Evolutionary conservation across 2,888 invertebrate genomes (phyloP).

Genomic region (Tetrapedia diversipes): DNA sequence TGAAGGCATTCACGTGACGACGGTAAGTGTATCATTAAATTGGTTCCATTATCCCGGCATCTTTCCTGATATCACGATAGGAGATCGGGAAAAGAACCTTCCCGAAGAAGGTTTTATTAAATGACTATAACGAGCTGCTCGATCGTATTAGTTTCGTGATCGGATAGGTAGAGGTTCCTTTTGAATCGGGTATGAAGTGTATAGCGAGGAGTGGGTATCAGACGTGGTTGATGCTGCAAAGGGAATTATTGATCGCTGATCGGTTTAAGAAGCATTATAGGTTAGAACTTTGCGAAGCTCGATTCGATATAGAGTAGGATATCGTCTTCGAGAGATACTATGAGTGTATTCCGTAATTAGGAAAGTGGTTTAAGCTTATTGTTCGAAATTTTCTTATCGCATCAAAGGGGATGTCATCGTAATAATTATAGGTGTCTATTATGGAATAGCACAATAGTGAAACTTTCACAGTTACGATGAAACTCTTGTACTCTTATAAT

Average conservation of each 20-base stretch:
- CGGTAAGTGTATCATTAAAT: too few species aligned
- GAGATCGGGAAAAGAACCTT: too few species aligned
- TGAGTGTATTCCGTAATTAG: neutral
- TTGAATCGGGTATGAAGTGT: conserved; percentile 24
- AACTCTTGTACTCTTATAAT: too few species aligned
- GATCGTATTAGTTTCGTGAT: conserved; percentile 10
- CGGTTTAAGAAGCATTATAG: conserved; percentile 11
- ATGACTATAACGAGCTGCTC: neutral
- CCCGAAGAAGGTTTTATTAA: neutral
- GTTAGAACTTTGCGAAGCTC: too few species aligned
- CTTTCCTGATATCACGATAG: too few species aligned
- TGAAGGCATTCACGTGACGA: too few species aligned
- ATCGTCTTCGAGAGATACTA: neutral
- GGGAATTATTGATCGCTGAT: conserved; percentile 47
- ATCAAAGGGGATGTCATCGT: too few species aligned
- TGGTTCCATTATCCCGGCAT: too few species aligned
- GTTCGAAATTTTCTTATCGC: neutral
- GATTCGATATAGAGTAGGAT: too few species aligned
- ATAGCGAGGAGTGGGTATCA: conserved; percentile 4
- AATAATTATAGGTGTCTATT: too few species aligned
- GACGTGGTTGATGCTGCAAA: neutral
- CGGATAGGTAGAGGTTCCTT: conserved; percentile 20
- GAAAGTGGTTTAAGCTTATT: neutral
- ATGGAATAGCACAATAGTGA: too few species aligned
- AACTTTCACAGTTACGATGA: too few species aligned